A percentile compares a stretch with the other conserved stretches of the same genome.
Conservation (phyloP, 2,888 invertebrate genomes). For the Drosophila prostipennis region DNA sequence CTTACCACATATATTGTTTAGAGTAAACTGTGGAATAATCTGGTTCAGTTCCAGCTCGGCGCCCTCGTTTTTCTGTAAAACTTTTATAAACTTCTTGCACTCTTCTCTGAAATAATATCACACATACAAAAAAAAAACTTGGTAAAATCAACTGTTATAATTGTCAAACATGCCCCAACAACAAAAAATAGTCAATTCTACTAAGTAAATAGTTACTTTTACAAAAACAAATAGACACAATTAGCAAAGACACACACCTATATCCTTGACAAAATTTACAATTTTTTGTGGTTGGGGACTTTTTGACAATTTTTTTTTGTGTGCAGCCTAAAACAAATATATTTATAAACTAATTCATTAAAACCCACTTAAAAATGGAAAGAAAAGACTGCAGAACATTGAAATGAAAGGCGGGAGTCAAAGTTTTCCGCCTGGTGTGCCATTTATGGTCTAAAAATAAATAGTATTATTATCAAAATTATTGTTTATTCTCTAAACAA, state of each 20-base stretch:
- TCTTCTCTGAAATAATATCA: constrained; percentile 79
- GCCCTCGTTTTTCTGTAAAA: constrained; percentile 69
- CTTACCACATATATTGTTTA: constrained; percentile 89
- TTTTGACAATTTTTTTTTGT: too few relatives aligned
- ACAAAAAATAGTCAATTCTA: too few relatives aligned
- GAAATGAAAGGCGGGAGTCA: constrained; percentile 89
- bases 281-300: too few relatives aligned
- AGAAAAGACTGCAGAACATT: constrained; percentile 85
- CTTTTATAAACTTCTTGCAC: constrained; percentile 77
- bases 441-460: constrained; percentile 84
- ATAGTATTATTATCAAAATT: too few relatives aligned
- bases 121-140: too few relatives aligned
- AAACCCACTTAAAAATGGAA: constrained; percentile 80
- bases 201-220: too few relatives aligned
- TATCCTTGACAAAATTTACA: too few relatives aligned
- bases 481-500: background rate
- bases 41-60: constrained; percentile 84
- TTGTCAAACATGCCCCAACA: too few relatives aligned
- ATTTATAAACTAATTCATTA: rapidly evolving
- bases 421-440: constrained; percentile 86
- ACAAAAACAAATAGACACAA: too few relatives aligned
- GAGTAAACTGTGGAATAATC: constrained; percentile 86
- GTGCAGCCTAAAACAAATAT: rapidly evolving
- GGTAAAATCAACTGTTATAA: too few relatives aligned
- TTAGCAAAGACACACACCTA: too few relatives aligned